Conservation (phyloP, 2,113 vertebrate species). For the Martes martes region DNA sequence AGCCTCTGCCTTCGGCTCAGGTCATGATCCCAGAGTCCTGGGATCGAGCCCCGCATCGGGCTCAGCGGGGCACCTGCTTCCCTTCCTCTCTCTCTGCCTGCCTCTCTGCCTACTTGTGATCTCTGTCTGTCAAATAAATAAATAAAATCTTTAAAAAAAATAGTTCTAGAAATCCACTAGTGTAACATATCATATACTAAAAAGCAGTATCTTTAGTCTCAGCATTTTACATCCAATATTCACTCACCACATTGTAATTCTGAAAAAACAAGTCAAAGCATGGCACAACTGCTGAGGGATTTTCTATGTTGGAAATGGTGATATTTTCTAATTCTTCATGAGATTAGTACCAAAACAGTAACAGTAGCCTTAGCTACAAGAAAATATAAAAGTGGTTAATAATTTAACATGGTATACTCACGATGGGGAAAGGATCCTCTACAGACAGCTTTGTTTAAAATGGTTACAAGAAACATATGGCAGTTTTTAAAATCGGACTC, state of each 20-base stretch:
- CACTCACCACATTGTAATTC: not conserved
- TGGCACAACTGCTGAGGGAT: not conserved
- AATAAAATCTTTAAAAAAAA: too few species aligned
- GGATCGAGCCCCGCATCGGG: too few species aligned
- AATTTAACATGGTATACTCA: slow-evolving; percentile 81
- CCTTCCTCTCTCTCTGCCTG: too few species aligned
- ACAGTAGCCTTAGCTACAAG: not conserved
- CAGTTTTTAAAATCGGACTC: slow-evolving; percentile 99
- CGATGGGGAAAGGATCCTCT: slow-evolving; percentile 97
- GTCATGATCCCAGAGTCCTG: too few species aligned
- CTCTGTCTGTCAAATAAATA: too few species aligned
- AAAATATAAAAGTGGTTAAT: not conserved
- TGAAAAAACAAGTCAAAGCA: not conserved
- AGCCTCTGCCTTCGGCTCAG: too few species aligned
- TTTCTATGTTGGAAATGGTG: not conserved
- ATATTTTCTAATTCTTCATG: not conserved
- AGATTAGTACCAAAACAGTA: not conserved
- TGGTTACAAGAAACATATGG: slow-evolving; percentile 98
- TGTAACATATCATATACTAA: not conserved
- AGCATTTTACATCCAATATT: not conserved
- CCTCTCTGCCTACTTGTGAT: too few species aligned
- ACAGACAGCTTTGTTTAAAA: slow-evolving; percentile 97
- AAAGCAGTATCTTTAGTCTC: not conserved
- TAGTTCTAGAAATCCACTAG: not conserved
- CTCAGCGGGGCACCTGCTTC: too few species aligned